Evolutionary conservation across 1,140 invertebrate genomes (phyloP).

Genomic region (Rhopalosiphum padi): DNA sequence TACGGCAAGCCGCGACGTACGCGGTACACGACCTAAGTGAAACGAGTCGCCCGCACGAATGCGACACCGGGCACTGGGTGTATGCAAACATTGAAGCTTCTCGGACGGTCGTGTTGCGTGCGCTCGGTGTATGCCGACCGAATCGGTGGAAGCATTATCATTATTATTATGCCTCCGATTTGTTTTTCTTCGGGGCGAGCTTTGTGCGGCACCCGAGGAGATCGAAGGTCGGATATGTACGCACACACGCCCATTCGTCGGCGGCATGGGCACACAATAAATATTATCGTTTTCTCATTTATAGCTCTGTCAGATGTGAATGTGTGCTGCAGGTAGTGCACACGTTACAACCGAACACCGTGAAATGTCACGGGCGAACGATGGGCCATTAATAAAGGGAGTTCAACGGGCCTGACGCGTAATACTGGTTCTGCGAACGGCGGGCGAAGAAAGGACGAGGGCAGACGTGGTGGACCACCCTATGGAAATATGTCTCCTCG

Average conservation of each 20-base stretch:
- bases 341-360: not conserved
- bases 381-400: conserved; percentile 35
- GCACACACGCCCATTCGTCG: not conserved
- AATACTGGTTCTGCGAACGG: not conserved
- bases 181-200: conserved; percentile 11
- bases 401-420: not conserved
- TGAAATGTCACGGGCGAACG: conserved; percentile 39
- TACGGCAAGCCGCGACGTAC: not conserved
- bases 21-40: not conserved
- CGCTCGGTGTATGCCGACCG: not conserved
- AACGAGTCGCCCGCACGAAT: conserved; percentile 17
- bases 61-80: conserved; percentile 22
- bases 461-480: not conserved
- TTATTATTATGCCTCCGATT: not conserved
- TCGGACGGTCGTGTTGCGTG: conserved; percentile 43
- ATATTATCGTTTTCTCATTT: conserved; percentile 32
- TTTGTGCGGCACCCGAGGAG: not conserved
- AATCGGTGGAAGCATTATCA: not conserved
- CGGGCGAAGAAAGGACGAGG: not conserved
- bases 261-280: conserved; percentile 14
- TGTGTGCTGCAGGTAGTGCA: not conserved
- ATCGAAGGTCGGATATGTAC: not conserved
- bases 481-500: not conserved
- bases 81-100: conserved; percentile 49
- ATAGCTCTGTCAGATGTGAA: not conserved